Evolutionary conservation across 2,113 vertebrate genomes (phyloP).

Genomic region (Leucosticte australis): DNA sequence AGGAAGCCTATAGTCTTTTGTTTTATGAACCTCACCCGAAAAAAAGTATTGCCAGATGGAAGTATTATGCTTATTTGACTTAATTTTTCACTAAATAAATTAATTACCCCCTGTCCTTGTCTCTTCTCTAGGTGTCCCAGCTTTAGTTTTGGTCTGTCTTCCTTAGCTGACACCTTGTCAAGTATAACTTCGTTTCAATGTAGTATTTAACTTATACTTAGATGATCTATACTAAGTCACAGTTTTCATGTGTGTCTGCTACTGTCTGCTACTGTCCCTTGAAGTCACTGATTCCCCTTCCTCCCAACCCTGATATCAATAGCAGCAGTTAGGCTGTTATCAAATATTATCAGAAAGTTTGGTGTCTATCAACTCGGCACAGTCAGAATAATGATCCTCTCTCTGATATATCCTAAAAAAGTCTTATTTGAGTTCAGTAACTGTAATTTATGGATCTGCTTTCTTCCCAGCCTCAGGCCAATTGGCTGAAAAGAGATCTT

Average conservation of each 20-base stretch:
- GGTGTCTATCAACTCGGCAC: not conserved
- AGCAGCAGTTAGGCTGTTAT: not conserved
- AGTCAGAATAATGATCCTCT: not conserved
- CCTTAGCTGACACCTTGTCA: not conserved
- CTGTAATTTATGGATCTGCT: not conserved
- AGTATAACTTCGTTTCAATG: not conserved
- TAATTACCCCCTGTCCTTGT: not conserved
- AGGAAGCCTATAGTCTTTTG: not conserved
- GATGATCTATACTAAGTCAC: not conserved
- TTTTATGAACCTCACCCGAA: not conserved
- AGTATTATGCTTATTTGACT: not conserved
- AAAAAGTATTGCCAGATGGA: not conserved
- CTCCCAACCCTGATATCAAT: accelerated
- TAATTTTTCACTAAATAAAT: not conserved
- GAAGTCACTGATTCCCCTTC: not conserved
- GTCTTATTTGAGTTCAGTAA: not conserved
- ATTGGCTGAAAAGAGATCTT: not conserved
- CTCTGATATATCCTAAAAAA: not conserved
- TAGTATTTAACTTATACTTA: not conserved
- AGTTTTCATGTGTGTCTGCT: not conserved
- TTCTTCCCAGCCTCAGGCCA: not conserved
- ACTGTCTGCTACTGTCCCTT: not conserved
- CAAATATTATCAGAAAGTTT: not conserved
- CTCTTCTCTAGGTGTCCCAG: not conserved
- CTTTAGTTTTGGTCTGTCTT: not conserved